Base-by-base conservation (phyloP, 2,888 invertebrate genomes). In the Machimus rusticus region DNA sequence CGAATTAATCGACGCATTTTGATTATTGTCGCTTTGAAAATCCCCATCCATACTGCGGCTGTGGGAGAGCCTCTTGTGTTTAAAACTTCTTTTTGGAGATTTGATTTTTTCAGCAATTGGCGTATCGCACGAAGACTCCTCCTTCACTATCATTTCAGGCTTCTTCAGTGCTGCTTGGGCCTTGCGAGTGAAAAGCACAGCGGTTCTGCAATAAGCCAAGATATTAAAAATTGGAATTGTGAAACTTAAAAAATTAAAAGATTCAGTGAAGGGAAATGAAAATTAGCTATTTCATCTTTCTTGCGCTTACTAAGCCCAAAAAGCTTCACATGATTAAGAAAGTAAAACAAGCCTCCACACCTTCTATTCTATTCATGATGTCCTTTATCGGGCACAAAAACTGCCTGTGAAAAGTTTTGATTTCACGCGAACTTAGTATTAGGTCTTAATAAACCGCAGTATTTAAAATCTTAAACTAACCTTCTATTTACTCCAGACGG, bases 101-200 rank as follows among this genome's bases (percentile, higher is more conserved):
- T 92, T 93, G 8, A 90, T 87, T 79, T 90, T 88, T 1, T 89
- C 89, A 23, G 90, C 87, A 46, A 90, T 90, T 5, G 90, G 88
- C 39, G 89, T 90, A 5, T 90, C 89, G 78, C 88, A 87, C 51
- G 89, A 90, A 6, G 89, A 89, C 86, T 90, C 90, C 55, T 88
- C 89, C 43, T 89, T 89, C n/a, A 87, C 86, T 1, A 85, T 55
- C 55, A 89, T 43, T 88, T 90, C 91, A 5, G 93, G 93, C 87
- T 92, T 91, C 90, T 94, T 93, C 74, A 93, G 90, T 88, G 93
- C 93, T 1, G 95, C 94, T 90, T 95, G 95, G 1, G 95, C 95
- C 92, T 96, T 96, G 79, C 96, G 94, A 12, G 96, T 96, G 90
- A 97, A 95, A 43, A 97, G 92, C 37, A 97, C 96, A n/a, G 96